Evolutionary conservation across 2,113 vertebrate genomes (phyloP).

Genomic region (Limnothrissa miodon): DNA sequence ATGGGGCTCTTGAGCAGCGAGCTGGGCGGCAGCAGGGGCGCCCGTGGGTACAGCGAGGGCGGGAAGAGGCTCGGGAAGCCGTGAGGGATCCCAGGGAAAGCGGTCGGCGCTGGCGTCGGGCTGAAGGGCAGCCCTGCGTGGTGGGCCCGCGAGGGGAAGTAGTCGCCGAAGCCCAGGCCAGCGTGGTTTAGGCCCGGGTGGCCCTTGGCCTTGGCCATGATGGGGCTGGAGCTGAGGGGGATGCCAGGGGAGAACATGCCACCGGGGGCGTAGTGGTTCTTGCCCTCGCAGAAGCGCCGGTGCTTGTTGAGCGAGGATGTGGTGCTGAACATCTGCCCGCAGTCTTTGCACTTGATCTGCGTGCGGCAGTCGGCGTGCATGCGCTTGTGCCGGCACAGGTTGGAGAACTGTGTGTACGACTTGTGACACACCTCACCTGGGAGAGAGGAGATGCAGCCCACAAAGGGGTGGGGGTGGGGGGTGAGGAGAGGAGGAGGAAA

Average conservation of each 20-base stretch:
- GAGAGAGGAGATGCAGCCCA: constrained; percentile 66
- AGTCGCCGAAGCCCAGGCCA: constrained; percentile 86
- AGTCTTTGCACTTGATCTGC: constrained; percentile 99
- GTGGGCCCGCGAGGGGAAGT: constrained; percentile 89
- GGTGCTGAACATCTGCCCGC: constrained; percentile 99
- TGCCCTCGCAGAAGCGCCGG: constrained; percentile 98
- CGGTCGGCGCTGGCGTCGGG: constrained; percentile 63
- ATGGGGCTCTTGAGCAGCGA: constrained; percentile 89
- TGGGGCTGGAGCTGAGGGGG: constrained; percentile 86
- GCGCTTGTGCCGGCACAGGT: constrained; percentile 99
- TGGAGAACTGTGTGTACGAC: constrained; percentile 99
- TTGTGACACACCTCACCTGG: constrained; percentile 99
- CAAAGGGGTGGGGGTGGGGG: constrained; percentile 36
- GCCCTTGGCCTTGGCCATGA: constrained; percentile 91
- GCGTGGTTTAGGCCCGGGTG: constrained; percentile 83
- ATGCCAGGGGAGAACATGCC: constrained; percentile 87
- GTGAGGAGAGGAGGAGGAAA: neutral
- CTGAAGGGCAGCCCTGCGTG: constrained; percentile 86
- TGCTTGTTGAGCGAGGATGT: constrained; percentile 99
- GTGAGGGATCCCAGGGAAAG: constrained; percentile 77
- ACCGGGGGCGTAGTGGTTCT: constrained; percentile 90
- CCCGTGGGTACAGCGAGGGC: constrained; percentile 88
- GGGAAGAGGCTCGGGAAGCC: constrained; percentile 93
- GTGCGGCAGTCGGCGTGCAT: constrained; percentile 99
- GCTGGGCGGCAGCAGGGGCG: constrained; percentile 89